Evolutionary conservation across 2,113 vertebrate genomes (phyloP).

Genomic region (Pantherophis guttatus): DNA sequence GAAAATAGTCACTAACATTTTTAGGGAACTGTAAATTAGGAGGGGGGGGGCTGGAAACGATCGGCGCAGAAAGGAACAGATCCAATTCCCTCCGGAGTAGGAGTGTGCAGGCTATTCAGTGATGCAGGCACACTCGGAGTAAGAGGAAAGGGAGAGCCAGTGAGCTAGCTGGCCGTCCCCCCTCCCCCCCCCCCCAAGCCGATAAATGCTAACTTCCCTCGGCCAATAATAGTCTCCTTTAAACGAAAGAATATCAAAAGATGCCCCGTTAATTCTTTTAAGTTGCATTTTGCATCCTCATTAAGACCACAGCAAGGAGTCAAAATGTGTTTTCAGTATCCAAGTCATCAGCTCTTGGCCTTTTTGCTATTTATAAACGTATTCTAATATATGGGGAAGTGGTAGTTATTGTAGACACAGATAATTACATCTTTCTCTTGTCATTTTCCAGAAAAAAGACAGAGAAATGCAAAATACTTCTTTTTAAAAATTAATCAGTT

Average conservation of each 20-base stretch:
- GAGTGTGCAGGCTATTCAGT: not conserved
- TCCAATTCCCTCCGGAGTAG: not conserved
- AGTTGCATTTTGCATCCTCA: not conserved
- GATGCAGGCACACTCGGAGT: not conserved
- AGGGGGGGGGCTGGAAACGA: not conserved
- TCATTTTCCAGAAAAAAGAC: not conserved
- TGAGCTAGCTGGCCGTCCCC: accelerated
- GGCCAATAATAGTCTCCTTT: conserved; percentile 10
- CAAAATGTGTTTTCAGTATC: not conserved
- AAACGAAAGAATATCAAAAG: not conserved
- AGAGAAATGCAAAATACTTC: not conserved
- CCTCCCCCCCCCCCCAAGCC: not conserved
- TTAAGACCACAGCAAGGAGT: not conserved
- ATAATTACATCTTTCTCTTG: not conserved
- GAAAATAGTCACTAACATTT: not conserved
- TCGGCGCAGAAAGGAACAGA: not conserved
- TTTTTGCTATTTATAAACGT: not conserved
- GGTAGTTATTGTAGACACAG: not conserved
- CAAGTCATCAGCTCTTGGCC: not conserved
- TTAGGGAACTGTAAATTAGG: not conserved
- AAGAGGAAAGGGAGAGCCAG: conserved; percentile 4
- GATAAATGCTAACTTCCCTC: not conserved
- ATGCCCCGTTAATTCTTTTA: not conserved
- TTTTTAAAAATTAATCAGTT: not conserved
- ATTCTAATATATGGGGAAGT: not conserved